Evolutionary conservation across 2,113 vertebrate genomes (phyloP).

Genomic region (Symphodus melops): DNA sequence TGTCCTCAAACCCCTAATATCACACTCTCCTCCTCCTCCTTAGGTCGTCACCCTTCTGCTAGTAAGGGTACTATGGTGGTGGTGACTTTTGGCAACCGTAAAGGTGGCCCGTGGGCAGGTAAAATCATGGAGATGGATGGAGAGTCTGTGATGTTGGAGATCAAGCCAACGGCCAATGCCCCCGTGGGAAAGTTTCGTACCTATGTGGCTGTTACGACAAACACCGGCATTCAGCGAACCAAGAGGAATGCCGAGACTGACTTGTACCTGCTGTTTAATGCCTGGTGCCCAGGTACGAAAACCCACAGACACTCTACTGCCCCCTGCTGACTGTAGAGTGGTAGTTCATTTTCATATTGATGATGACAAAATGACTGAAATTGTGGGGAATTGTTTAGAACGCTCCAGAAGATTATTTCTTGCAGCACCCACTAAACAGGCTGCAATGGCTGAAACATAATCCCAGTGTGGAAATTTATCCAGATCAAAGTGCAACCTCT

Average conservation of each 20-base stretch:
- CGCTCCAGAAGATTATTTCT: too few relatives aligned
- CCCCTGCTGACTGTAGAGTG: slow-evolving; percentile 8
- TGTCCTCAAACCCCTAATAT: neutral
- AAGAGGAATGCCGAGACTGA: slow-evolving; percentile 75
- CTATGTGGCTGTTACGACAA: slow-evolving; percentile 80
- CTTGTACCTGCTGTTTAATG: slow-evolving; percentile 92
- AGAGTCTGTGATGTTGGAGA: slow-evolving; percentile 68
- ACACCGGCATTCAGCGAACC: slow-evolving; percentile 80
- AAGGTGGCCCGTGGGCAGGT: slow-evolving; percentile 81
- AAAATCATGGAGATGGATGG: slow-evolving; percentile 65
- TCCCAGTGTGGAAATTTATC: too few relatives aligned
- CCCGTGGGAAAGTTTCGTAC: slow-evolving; percentile 89
- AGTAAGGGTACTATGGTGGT: slow-evolving; percentile 85
- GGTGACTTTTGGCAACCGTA: slow-evolving; percentile 61
- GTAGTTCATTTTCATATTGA: too few relatives aligned
- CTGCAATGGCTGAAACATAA: too few relatives aligned
- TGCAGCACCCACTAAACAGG: too few relatives aligned
- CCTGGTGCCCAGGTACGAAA: slow-evolving; percentile 88
- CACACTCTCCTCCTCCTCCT: neutral
- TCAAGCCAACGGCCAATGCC: slow-evolving; percentile 85
- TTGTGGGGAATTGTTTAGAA: too few relatives aligned
- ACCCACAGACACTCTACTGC: neutral
- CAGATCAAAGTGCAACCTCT: too few relatives aligned
- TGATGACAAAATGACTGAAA: too few relatives aligned
- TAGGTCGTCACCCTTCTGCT: slow-evolving; percentile 84